phyloP scores from a whole-genome alignment of 2,113 vertebrate species.

The Ophthalmolycus amberensis region DNA sequence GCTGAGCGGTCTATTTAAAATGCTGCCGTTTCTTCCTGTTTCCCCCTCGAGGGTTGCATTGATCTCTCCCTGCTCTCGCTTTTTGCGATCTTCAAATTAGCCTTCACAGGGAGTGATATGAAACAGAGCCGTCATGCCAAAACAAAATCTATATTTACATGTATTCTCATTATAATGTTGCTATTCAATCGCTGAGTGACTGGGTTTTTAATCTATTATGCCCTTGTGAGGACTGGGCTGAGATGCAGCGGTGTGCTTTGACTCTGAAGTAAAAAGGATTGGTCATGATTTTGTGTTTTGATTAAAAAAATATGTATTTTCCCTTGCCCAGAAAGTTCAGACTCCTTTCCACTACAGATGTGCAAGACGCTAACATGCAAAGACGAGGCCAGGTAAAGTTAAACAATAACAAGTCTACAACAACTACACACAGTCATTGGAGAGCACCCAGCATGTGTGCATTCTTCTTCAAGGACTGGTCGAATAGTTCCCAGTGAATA shows the following conservation, averaged over 20 bases:
- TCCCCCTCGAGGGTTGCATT: constrained; percentile 41
- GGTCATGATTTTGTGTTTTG: background rate
- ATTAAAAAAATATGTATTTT: background rate
- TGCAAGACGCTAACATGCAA: background rate
- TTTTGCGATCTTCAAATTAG: constrained; percentile 62
- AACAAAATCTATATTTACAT: constrained; percentile 70
- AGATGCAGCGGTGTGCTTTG: constrained; percentile 14
- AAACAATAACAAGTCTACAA: background rate
- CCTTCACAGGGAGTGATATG: constrained; percentile 42
- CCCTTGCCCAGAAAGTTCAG: background rate
- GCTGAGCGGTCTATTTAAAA: constrained; percentile 51
- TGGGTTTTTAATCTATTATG: constrained; percentile 47
- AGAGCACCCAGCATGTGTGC: no score
- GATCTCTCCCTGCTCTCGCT: constrained; percentile 47
- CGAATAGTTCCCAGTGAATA: background rate
- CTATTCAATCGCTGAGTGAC: constrained; percentile 52
- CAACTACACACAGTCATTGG: background rate
- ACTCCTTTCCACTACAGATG: background rate
- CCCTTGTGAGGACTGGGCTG: constrained; percentile 26
- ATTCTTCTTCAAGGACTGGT: background rate
- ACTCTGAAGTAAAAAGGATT: constrained; percentile 1
- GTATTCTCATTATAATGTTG: constrained; percentile 58
- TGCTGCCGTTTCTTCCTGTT: constrained; percentile 23
- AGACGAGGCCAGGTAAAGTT: background rate
- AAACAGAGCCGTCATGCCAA: constrained; percentile 46